Evolutionary conservation across 2,888 invertebrate genomes (phyloP), one percentile per base, ranked within the genome.

Genomic region (Xestia c-nigrum): DNA sequence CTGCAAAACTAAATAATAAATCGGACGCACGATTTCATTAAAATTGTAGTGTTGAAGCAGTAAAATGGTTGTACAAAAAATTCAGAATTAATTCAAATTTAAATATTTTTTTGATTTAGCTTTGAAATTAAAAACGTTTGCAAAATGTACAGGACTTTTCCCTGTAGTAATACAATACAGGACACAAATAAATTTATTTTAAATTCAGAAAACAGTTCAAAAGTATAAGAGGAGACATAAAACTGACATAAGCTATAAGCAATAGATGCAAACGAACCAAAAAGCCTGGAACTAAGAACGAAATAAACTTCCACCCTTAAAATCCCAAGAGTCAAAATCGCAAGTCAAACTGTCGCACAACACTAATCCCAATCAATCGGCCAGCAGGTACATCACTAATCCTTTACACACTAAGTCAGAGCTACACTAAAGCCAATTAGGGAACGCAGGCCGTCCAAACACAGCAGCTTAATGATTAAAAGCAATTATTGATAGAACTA

Each of bases 401-500:
- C 85, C 87, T 87, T 85, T 85, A 81, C 75, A 88, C 64, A 87
- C 80, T 76, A 84, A 88, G 87, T 86, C 85, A 85, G 80, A 69
- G 64, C 71, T 72, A 74, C 71, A 80, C 80, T 77, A 84, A 89
- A 89, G 89, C 88, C 89, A 89, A 89, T 89, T 89, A 88, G 88
- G 67, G 83, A 80, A 81, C 81, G 74, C 75, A 80, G 79, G 74
- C 81, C 80, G 88, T 88, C 78, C 90, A 91, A 92, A 92, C 92
- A 91, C 74, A 78, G 82, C 81, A 78, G 78, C 88, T 87, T 91
- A 90, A 92, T 92, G 88, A 92, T 92, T 90, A 91, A 90, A 90
- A 90, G 91, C 90, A 89, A 91, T 92, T 92, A 92, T 92, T 91
- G 90, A 90, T 92, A 86, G 88, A 88, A 81, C 67, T 73, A 76